Percentiles rank a stretch among this genome's conserved stretches.
Conservation (phyloP, 2,113 vertebrate species). For the Piprites chloris region DNA sequence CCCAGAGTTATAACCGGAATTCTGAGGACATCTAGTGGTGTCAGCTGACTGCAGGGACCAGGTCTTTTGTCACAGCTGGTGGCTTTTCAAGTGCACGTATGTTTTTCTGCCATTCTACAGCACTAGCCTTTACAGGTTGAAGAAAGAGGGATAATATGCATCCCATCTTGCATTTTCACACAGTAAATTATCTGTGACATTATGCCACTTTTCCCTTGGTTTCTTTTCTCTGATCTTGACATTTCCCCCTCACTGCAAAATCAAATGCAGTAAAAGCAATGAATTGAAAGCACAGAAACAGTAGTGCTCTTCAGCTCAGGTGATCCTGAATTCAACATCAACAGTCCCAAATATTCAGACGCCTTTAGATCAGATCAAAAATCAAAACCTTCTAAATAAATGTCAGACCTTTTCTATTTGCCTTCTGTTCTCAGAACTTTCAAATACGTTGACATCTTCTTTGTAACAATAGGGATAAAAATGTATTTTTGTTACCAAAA, state of each 20-base stretch:
- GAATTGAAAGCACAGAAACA: background rate
- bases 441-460: background rate
- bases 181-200: background rate
- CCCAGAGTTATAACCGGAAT: background rate
- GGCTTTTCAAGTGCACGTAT: background rate
- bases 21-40: slow-evolving; percentile 54
- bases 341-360: background rate
- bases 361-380: background rate
- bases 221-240: background rate
- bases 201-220: background rate
- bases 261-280: background rate
- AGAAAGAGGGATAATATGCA: background rate
- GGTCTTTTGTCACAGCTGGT: background rate
- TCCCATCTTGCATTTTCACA: background rate
- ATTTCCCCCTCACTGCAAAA: background rate
- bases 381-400: background rate
- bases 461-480: background rate
- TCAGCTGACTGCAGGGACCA: background rate
- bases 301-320: background rate
- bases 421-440: background rate
- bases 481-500: background rate
- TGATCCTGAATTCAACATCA: background rate
- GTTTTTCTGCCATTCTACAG: background rate
- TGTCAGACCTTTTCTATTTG: background rate
- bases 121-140: background rate